phyloP scores from a whole-genome alignment of 2,888 invertebrate genomes.

The Calameuta filiformis region DNA sequence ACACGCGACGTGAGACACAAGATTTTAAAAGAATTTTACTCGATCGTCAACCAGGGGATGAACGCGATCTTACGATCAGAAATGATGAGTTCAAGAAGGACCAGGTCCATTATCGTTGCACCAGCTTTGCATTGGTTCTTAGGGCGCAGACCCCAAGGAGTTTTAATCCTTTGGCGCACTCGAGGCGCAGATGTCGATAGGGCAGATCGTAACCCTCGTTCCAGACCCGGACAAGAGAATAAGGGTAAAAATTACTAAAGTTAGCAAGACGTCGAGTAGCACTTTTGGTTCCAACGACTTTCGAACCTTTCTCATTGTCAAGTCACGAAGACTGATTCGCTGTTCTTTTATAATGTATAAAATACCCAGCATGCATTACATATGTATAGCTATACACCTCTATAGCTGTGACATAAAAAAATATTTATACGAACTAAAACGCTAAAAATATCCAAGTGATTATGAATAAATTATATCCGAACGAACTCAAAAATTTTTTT shows the following conservation, averaged over 20 bases:
- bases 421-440: too few relatives aligned
- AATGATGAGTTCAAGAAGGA: neutral
- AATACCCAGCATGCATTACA: neutral
- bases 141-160: neutral
- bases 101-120: neutral
- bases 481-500: neutral
- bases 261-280: conserved; percentile 38
- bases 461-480: neutral
- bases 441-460: neutral
- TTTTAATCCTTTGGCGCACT: conserved; percentile 40
- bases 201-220: conserved; percentile 50
- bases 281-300: conserved; percentile 51
- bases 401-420: neutral
- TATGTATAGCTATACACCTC: neutral
- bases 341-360: neutral
- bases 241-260: conserved; percentile 11
- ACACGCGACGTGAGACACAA: neutral
- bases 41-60: neutral
- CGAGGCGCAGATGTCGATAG: conserved; percentile 58
- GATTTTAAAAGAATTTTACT: neutral
- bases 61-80: neutral
- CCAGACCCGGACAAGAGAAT: conserved; percentile 2
- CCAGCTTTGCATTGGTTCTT: neutral
- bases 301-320: conserved; percentile 57
- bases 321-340: conserved; percentile 48